A percentile compares a stretch with the other conserved stretches of the same genome.
Conservation (phyloP, 1,140 invertebrate species). For the Brachionus sp. region DNA sequence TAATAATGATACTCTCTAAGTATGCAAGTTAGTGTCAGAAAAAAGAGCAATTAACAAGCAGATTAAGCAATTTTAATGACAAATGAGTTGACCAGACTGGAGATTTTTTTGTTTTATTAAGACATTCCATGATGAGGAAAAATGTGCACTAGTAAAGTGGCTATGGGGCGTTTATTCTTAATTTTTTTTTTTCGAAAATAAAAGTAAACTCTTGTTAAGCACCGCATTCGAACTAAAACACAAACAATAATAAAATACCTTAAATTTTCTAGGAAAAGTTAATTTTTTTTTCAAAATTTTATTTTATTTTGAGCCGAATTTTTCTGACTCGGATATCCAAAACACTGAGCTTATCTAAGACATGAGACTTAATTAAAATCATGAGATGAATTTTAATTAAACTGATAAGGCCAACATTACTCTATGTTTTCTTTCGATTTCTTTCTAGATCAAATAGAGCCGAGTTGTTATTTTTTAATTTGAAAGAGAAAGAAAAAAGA, state of each 20-base stretch:
- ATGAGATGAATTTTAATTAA: slow-evolving; percentile 45
- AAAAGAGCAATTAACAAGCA: too few relatives aligned
- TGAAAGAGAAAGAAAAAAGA: neutral
- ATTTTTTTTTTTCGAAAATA: neutral
- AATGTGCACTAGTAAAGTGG: neutral
- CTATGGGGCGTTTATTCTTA: neutral
- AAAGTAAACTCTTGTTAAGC: neutral
- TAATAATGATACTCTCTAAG: too few relatives aligned
- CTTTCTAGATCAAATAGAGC: neutral
- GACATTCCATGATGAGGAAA: neutral
- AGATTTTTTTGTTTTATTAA: neutral
- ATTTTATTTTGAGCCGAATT: too few relatives aligned
- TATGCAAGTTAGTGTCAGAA: too few relatives aligned
- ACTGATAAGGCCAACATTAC: slow-evolving; percentile 13
- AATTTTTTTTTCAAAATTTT: neutral
- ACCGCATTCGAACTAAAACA: neutral
- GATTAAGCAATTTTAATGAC: too few relatives aligned
- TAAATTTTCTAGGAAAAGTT: neutral
- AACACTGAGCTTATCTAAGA: neutral
- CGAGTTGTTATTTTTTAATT: neutral
- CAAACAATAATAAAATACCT: neutral
- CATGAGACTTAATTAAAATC: slow-evolving; percentile 38
- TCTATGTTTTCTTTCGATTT: neutral
- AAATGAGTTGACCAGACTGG: too few relatives aligned
- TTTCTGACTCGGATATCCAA: neutral